phyloP scores from a whole-genome alignment of 2,888 invertebrate species.

The Punctoribates punctum region DNA sequence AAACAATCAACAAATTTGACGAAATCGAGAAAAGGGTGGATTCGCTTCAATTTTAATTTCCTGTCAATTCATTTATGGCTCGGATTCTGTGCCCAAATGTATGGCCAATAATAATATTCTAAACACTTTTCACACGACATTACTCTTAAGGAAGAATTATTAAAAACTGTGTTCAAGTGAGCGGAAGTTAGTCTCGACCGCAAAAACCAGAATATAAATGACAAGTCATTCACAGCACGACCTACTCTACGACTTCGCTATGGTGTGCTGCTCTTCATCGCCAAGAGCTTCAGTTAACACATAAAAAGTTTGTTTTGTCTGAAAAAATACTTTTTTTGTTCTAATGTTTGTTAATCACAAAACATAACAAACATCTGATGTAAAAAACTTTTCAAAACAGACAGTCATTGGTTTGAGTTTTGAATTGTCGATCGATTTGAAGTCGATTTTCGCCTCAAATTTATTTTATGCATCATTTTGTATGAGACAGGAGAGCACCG shows the following conservation, averaged over 20 bases:
- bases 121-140: constrained; percentile 21
- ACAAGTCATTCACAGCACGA: constrained; percentile 30
- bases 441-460: neutral
- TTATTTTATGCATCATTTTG: constrained; percentile 35
- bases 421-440: neutral
- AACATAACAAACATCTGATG: neutral
- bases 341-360: neutral
- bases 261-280: neutral
- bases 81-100: neutral
- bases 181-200: constrained; percentile 33
- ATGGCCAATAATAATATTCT: neutral
- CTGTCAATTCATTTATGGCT: constrained; percentile 24
- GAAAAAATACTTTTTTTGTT: neutral
- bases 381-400: neutral
- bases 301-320: neutral
- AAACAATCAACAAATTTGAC: constrained; percentile 11
- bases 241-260: neutral
- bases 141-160: constrained; percentile 27
- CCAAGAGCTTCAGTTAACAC: neutral
- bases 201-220: constrained; percentile 26
- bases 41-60: constrained; percentile 28
- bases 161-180: constrained; percentile 26
- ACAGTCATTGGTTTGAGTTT: constrained; percentile 5
- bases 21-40: constrained; percentile 7
- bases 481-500: constrained; percentile 11